Percentiles rank a stretch among this genome's conserved stretches.
phyloP scores from a whole-genome alignment of 1,140 invertebrate species.

The Leptinotarsa defecta region DNA sequence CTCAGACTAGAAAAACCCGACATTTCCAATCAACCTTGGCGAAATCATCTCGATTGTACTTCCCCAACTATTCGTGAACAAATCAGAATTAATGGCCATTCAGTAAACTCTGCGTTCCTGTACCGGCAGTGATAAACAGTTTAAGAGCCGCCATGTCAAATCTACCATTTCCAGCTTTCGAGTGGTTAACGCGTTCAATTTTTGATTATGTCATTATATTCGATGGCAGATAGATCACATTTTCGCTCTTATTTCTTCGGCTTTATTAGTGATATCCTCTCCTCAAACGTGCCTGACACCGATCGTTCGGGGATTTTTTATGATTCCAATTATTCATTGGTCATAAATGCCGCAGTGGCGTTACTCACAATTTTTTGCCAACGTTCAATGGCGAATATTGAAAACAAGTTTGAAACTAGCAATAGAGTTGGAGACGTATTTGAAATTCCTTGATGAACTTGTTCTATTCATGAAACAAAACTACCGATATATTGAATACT shows the following conservation, averaged over 20 bases:
- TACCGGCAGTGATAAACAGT: neutral
- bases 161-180: slow-evolving; percentile 44
- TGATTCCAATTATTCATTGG: slow-evolving; percentile 17
- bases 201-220: slow-evolving; percentile 46
- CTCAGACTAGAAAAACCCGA: no score
- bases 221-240: slow-evolving; percentile 46
- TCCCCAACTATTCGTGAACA: neutral
- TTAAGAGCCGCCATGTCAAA: slow-evolving; percentile 37
- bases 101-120: neutral
- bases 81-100: neutral
- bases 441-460: no score
- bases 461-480: no score
- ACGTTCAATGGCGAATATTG: no score
- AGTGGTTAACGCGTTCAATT: slow-evolving; percentile 41
- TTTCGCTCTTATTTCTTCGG: slow-evolving; percentile 42
- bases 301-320: slow-evolving; percentile 38
- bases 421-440: no score
- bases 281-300: slow-evolving; percentile 32
- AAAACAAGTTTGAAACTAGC: no score
- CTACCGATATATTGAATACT: no score
- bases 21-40: no score
- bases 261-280: slow-evolving; percentile 45
- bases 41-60: neutral
- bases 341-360: neutral
- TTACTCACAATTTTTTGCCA: neutral